These are phyloP conservation scores for Gymnobelideus leadbeateri DNA, from an alignment of 2,113 vertebrate genomes.

Conservation along the genomic window DNA sequence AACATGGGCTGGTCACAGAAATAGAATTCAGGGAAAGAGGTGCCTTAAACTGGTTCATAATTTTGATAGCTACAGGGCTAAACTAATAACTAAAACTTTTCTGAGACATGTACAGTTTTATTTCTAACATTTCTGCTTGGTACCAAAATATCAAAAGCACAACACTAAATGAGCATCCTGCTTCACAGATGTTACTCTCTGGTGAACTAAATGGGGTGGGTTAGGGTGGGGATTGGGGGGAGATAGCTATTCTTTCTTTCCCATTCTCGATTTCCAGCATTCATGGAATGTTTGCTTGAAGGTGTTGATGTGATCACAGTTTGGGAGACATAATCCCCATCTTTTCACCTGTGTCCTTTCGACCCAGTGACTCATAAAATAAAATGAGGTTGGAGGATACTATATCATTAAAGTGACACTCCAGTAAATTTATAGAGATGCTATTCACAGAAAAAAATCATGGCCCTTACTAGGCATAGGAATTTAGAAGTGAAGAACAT, in stretches of 20 bases:
- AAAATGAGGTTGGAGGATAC: neutral
- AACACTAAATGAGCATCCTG: neutral
- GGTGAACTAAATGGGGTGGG: neutral
- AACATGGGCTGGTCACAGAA: neutral
- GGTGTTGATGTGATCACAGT: neutral
- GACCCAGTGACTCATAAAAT: neutral
- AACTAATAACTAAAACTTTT: neutral
- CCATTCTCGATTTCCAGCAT: neutral
- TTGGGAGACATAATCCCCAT: neutral
- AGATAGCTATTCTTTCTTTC: neutral
- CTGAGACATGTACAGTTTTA: neutral
- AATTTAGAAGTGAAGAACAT: slow-evolving; percentile 26
- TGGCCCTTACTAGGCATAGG: neutral
- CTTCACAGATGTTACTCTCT: neutral
- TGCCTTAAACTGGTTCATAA: neutral
- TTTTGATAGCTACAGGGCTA: neutral
- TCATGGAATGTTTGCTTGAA: neutral
- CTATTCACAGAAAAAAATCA: neutral
- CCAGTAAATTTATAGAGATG: neutral
- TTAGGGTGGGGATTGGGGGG: neutral
- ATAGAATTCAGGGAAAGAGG: neutral
- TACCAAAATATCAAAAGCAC: neutral
- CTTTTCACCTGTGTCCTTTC: neutral
- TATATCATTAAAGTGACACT: neutral
- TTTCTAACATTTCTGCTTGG: neutral